Base-by-base conservation (phyloP, 2,797 vertebrate species). In the Poeciliopsis presidionis region DNA sequence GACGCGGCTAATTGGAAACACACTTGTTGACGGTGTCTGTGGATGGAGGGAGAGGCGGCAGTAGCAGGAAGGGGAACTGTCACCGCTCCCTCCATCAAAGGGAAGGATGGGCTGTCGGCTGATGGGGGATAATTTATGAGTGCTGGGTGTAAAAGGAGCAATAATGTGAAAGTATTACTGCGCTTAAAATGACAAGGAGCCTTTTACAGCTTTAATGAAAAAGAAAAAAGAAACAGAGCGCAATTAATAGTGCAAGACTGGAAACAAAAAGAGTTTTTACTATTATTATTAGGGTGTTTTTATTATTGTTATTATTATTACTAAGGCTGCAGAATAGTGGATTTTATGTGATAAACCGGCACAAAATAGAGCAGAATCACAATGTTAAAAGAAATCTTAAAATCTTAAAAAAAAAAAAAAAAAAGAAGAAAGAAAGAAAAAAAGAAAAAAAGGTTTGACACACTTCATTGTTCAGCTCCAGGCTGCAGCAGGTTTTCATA, bases 1-100 rank as follows among this genome's bases (percentile, higher is more conserved):
- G 75, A 83, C 75, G 53, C 3, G 2, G 71, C 75, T 92, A 92
- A 93, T 92, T 93, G 89, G 90, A 93, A 94, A 90, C 91, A 92
- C 84, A 89, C 90, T 89, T 93, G 91, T 92, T 93, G 91, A 88
- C 88, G 73, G 84, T 75, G 70, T 71, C 59, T 22, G 75, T 45
- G 75, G 77, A 74, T 30, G 55, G 79, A 84, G 81, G 85, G 81
- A 78, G 74, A 59, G 76, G 76, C 57, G 84, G 83, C 14, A 80
- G 84, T 73, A 2, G 33, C 59, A 81, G 53, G 47, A 51, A 67
- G 59, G 69, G 39, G 81, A 81, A 76, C 74, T 7, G 57, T 36
- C n/a, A 11, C 74, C 47, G 2, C 16, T 43, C 65, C 80, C 63
- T 43, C 71, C 28, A 78, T 86, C 79, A 7, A 25, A 11, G 45